Evolutionary conservation across 2,113 vertebrate genomes (phyloP), one percentile per base, ranked within the genome.

Genomic region (Tetraodon nigroviridis): DNA sequence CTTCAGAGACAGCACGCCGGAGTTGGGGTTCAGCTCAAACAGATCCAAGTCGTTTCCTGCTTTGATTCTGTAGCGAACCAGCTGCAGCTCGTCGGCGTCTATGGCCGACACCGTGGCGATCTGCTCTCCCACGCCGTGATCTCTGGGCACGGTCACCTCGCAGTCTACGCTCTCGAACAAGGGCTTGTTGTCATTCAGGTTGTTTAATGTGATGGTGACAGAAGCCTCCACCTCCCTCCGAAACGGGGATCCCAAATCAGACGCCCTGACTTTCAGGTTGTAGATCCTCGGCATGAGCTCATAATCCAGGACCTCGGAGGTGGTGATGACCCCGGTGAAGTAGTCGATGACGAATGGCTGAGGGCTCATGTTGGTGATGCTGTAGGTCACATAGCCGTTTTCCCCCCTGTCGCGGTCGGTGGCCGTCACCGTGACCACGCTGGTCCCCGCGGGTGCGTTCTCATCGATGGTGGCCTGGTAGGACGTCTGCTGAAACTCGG

Each of bases 261-360:
- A 98, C 0, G 95, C 95, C 1, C 97, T 89, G 40, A 99, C 88
- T 83, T 92, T 92, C 21, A 99, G 88, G 55, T 82, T 92, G 70
- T 99, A 99, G 80, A 99, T 90, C 53, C 96, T 94, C 3, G 96
- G 94, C 95, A 98, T 97, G 61, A 98, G 78, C 64, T 99, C 96
- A 67, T 99, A 98, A 92, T 99, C 94, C 62, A 98, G 73, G 21
- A 88, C 84, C 79, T 94, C 93, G 0, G 93, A 91, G n/a, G 93
- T 98, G 63, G 92, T 95, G 84, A 99, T 92, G 16, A 93, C 81
- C 15, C 97, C 97, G 3, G 87, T 92, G 80, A 98, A 98, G 78
- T 94, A 94, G 84, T 98, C 89, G 7, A 99, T 95, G 51, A 88
- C 89, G 78, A 99, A 98, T 0, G 95, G 96, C 72, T 94, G 92